phyloP scores from a whole-genome alignment of 2,888 invertebrate species.

The Acanthosepion lycidas region DNA sequence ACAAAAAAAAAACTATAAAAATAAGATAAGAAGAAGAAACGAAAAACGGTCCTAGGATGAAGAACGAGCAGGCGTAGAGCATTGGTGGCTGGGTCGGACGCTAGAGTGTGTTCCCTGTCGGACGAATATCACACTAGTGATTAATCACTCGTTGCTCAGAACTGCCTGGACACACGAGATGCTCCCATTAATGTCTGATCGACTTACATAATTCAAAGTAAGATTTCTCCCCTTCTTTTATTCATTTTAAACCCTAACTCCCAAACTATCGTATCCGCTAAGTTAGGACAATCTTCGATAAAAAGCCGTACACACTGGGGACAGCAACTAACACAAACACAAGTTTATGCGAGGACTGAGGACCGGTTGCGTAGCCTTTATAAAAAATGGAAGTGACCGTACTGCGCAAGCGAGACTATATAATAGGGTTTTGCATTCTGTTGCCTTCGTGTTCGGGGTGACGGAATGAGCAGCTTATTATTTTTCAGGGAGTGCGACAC shows the following conservation, averaged over 20 bases:
- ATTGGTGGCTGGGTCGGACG: background rate
- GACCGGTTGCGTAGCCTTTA: too few relatives aligned
- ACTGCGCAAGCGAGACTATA: too few relatives aligned
- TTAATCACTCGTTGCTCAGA: background rate
- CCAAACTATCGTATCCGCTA: background rate
- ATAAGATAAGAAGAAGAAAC: background rate
- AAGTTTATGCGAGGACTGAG: too few relatives aligned
- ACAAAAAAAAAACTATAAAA: background rate
- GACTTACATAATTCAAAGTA: constrained; percentile 22
- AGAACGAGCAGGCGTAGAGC: background rate
- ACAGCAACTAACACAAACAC: background rate
- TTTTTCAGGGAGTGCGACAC: too few relatives aligned
- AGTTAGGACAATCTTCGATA: background rate
- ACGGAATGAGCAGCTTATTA: too few relatives aligned
- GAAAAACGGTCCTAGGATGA: background rate
- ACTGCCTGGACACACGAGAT: constrained; percentile 33
- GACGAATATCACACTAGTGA: background rate
- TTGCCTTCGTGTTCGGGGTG: too few relatives aligned
- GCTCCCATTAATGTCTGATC: background rate
- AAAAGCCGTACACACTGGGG: background rate
- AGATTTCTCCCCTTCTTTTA: background rate
- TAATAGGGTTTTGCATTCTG: too few relatives aligned
- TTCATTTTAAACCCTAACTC: background rate
- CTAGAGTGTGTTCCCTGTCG: constrained; percentile 17
- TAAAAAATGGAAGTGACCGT: too few relatives aligned